Base-by-base conservation (phyloP, 2,888 invertebrate species). In the Holacanthella duospinosa region DNA sequence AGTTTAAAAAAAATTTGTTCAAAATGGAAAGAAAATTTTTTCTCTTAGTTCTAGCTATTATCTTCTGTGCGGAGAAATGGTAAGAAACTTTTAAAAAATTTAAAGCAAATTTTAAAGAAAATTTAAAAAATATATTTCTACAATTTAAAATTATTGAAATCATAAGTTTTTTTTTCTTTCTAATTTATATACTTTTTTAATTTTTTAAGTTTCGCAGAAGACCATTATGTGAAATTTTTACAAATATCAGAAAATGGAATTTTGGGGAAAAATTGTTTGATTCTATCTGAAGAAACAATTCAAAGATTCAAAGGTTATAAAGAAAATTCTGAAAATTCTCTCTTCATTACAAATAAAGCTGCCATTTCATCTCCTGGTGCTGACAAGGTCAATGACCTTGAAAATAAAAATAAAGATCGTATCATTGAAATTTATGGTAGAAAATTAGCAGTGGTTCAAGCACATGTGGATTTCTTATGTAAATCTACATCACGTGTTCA, bases 261-360 rank as follows among this genome's bases (percentile, higher is more conserved):
- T 25, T 4, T 4, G n/a, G 55, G 28, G 4, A 55, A 9, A 12
- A 16, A 55, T 2, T 66, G 67, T 24, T 65, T 62, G 4, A 61
- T 70, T 58, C 26, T 68, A 24, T 27, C 53, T n/a, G 57, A 62
- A 21, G 64, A 66, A 44, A 43, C 61, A 4, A 9, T 66, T 9
- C 55, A 56, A 1, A 62, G 64, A n/a, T 69, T 64, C 61, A 27
- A 65, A 25, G 68, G 69, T 12, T 67, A 67, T 26, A 53, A 59
- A 1, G 60, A 61, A n/a, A 60, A 63, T 1, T 65, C 66, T n/a
- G 44, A 43, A 25, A 59, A 59, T 6, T n/a, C 25, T 6, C 25
- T 59, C 12, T 25, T 24, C 19, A 25, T 59, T 26, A 12, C 25
- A 4, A 43, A 6, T 6, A 43, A 48, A 25, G 44, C 43, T 19